Conservation (phyloP, 2,888 invertebrate genomes). For the Iselma pallidipennis region DNA sequence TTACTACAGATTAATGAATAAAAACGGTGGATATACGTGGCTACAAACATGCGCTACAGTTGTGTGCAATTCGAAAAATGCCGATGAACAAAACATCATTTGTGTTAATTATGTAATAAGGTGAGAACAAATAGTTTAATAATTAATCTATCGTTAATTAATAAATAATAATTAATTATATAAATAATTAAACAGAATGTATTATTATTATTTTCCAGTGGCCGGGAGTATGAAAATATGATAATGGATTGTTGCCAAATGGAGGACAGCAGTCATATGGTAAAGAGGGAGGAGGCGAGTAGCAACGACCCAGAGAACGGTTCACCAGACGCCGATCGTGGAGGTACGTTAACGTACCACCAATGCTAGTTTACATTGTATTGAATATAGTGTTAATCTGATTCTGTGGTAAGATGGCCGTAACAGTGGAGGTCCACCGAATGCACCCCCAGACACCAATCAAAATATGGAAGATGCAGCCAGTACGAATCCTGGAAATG, state of each 20-base stretch:
- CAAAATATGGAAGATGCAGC: slow-evolving; percentile 51
- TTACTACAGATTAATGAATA: slow-evolving; percentile 96
- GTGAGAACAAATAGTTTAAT: slow-evolving; percentile 61
- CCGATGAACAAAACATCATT: slow-evolving; percentile 96
- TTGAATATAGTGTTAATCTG: slow-evolving; percentile 47
- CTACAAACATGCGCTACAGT: slow-evolving; percentile 96
- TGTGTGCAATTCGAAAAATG: slow-evolving; percentile 92
- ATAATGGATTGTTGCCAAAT: slow-evolving; percentile 94
- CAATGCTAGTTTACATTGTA: slow-evolving; percentile 50
- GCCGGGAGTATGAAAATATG: slow-evolving; percentile 85
- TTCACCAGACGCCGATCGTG: slow-evolving; percentile 82
- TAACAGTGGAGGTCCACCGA: slow-evolving; percentile 61
- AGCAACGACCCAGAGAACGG: slow-evolving; percentile 84
- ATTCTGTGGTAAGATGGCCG: slow-evolving; percentile 59
- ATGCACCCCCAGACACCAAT: slow-evolving; percentile 53
- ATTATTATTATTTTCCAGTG: slow-evolving; percentile 62
- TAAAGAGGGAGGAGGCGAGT: slow-evolving; percentile 79
- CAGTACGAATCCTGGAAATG: slow-evolving; percentile 38
- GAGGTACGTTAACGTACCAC: slow-evolving; percentile 61
- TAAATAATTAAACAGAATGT: too few relatives aligned
- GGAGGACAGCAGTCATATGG: slow-evolving; percentile 79
- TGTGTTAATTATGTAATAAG: slow-evolving; percentile 97
- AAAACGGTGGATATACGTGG: slow-evolving; percentile 96
- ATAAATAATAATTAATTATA: too few relatives aligned
- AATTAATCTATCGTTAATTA: slow-evolving; percentile 23